Conservation (phyloP, 1,140 invertebrate genomes). For the Lasioglossum baleicum region DNA sequence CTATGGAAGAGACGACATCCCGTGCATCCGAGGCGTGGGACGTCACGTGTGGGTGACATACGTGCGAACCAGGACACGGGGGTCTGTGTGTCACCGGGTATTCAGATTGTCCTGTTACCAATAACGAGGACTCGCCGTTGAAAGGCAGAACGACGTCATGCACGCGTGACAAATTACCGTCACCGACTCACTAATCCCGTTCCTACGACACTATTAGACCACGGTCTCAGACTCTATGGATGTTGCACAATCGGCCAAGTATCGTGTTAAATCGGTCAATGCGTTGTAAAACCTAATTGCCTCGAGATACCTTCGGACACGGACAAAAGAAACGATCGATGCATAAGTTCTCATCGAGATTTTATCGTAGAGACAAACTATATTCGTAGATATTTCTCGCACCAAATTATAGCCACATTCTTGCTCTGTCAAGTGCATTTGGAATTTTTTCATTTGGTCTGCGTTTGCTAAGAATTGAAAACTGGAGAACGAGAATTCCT, state of each 20-base stretch:
- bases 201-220: constrained; percentile 30
- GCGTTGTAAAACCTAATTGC: constrained; percentile 20
- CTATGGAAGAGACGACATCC: constrained; percentile 13
- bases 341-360: not conserved
- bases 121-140: constrained; percentile 46
- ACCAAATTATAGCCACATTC: too few relatives aligned
- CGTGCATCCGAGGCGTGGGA: constrained; percentile 34
- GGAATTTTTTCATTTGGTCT: too few relatives aligned
- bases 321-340: not conserved
- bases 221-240: constrained; percentile 2
- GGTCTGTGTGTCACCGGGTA: constrained; percentile 52
- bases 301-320: not conserved
- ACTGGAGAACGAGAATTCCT: too few relatives aligned
- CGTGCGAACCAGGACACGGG: constrained; percentile 54
- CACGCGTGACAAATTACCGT: constrained; percentile 50
- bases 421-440: too few relatives aligned
- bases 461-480: too few relatives aligned
- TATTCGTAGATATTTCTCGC: too few relatives aligned
- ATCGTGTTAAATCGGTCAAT: constrained; percentile 25
- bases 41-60: constrained; percentile 51
- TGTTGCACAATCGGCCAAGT: constrained; percentile 29
- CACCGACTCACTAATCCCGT: constrained; percentile 43
- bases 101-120: constrained; percentile 51
- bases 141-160: constrained; percentile 43
- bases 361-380: not conserved